These are phyloP conservation scores for Lasioglossum vierecki DNA, from an alignment of 2,888 invertebrate genomes.

Conservation along the genomic window DNA sequence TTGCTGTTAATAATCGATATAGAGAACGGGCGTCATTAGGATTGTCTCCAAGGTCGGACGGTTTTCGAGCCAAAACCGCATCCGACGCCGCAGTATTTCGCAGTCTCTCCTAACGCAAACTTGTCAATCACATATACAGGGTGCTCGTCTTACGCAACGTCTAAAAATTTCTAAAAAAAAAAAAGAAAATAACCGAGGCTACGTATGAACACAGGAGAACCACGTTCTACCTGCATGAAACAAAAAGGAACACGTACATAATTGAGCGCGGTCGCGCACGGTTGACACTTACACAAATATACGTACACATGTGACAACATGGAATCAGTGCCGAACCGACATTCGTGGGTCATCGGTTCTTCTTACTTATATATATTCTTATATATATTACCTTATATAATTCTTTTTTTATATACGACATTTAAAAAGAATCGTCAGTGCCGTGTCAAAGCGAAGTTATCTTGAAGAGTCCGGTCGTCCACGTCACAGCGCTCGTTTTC, in stretches of 20 bases:
- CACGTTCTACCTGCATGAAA: constrained; percentile 19
- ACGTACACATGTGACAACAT: constrained; percentile 29
- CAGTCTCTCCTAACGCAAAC: constrained; percentile 65
- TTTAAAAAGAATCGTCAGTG: constrained; percentile 64
- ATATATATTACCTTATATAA: constrained; percentile 31
- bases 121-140: constrained; percentile 72
- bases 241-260: not conserved
- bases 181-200: constrained; percentile 13
- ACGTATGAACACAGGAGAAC: constrained; percentile 23
- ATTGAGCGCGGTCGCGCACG: not conserved
- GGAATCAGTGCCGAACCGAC: constrained; percentile 65
- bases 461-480: constrained; percentile 44
- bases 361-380: constrained; percentile 60
- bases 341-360: constrained; percentile 68
- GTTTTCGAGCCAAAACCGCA: constrained; percentile 20
- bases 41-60: constrained; percentile 17
- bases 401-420: constrained; percentile 74
- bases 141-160: constrained; percentile 72
- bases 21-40: constrained; percentile 25
- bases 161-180: constrained; percentile 51
- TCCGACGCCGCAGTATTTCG: constrained; percentile 39
- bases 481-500: constrained; percentile 59
- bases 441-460: constrained; percentile 41
- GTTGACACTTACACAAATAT: constrained; percentile 24
- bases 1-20: constrained; percentile 21